Evolutionary conservation across 1,140 invertebrate species (phyloP).

Genomic region (Microplitis demolitor): DNA sequence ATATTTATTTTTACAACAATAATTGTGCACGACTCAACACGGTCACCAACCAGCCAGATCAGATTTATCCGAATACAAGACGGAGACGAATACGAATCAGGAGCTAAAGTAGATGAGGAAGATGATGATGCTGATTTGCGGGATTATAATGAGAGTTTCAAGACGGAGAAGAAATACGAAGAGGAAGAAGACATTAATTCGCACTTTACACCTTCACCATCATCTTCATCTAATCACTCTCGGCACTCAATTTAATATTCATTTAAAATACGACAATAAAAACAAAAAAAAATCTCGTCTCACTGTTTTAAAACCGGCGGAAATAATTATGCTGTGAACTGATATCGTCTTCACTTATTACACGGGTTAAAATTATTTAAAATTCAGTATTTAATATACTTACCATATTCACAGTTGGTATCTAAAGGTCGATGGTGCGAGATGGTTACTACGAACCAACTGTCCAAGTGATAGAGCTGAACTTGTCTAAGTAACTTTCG

Average conservation of each 20-base stretch:
- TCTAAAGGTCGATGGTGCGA: slow-evolving; percentile 47
- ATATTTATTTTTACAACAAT: slow-evolving; percentile 11
- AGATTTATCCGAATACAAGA: background rate
- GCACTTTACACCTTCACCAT: no score
- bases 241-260: no score
- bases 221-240: no score
- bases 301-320: no score
- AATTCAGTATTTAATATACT: slow-evolving; percentile 35
- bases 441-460: slow-evolving; percentile 60
- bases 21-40: background rate
- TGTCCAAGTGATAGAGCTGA: slow-evolving; percentile 56
- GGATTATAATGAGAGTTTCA: no score
- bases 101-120: no score
- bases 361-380: background rate
- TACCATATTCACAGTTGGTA: slow-evolving; percentile 51
- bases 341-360: background rate
- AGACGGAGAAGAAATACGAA: no score
- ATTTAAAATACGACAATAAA: no score
- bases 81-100: background rate
- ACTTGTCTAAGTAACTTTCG: slow-evolving; percentile 62
- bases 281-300: no score
- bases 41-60: background rate
- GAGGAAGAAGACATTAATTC: no score
- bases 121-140: no score
- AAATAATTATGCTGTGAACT: background rate